Evolutionary conservation across 2,797 vertebrate genomes (phyloP).

Genomic region (Allobates femoralis): DNA sequence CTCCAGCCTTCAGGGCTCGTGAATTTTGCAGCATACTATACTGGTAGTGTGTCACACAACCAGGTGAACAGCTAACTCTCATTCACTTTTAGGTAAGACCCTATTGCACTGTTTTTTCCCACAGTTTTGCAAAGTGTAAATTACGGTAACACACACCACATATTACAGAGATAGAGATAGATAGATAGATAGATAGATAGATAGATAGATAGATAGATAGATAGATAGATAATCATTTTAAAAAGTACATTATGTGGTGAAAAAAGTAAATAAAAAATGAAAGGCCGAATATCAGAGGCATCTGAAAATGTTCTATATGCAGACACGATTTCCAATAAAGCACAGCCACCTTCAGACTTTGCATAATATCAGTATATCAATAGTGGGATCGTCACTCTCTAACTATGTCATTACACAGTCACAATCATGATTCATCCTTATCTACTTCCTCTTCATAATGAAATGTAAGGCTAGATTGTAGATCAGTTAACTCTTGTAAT

Average conservation of each 20-base stretch:
- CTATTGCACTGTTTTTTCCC: too few relatives aligned
- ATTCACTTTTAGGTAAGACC: too few relatives aligned
- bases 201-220: not conserved
- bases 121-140: too few relatives aligned
- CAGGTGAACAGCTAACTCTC: too few relatives aligned
- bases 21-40: too few relatives aligned
- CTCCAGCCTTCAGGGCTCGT: too few relatives aligned
- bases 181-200: not conserved
- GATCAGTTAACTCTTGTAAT: constrained; percentile 37
- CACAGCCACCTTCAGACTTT: constrained; percentile 9
- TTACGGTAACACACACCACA: too few relatives aligned
- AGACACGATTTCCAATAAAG: constrained; percentile 11
- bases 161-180: not conserved
- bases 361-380: constrained; percentile 32
- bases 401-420: constrained; percentile 37
- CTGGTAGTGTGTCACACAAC: too few relatives aligned
- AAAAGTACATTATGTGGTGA: not conserved
- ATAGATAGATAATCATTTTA: too few relatives aligned
- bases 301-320: not conserved
- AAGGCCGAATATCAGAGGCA: not conserved
- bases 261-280: not conserved
- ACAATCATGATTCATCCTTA: constrained; percentile 22
- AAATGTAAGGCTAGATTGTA: constrained; percentile 33
- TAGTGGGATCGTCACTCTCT: constrained; percentile 11
- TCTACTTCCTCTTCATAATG: constrained; percentile 37